Conservation (phyloP, 2,113 vertebrate species). For the Polyodon spathula region DNA sequence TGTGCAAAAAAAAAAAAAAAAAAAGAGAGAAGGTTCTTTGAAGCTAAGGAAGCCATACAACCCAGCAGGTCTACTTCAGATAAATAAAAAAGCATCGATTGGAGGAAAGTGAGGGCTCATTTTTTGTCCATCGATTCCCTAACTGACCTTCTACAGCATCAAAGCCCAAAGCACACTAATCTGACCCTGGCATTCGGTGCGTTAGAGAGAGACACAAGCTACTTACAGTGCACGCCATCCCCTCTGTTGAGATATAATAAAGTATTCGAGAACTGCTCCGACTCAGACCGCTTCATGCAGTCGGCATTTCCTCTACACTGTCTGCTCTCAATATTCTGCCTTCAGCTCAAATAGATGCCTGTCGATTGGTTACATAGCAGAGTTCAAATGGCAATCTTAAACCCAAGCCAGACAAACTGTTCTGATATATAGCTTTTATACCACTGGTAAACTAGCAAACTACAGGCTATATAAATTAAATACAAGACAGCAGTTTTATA, state of each 20-base stretch:
- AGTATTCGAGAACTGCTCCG: constrained; percentile 64
- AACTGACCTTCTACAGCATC: constrained; percentile 84
- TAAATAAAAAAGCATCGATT: constrained; percentile 79
- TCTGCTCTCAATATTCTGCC: constrained; percentile 42
- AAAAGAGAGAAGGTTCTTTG: constrained; percentile 66
- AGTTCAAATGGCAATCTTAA: constrained; percentile 24
- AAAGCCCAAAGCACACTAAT: constrained; percentile 82
- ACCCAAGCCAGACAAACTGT: constrained; percentile 37
- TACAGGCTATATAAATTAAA: no score
- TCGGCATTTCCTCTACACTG: constrained; percentile 43
- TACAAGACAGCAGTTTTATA: no score
- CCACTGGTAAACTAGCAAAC: no score
- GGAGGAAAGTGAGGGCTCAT: constrained; percentile 67
- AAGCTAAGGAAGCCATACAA: constrained; percentile 66
- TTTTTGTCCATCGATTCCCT: constrained; percentile 77
- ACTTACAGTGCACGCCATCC: constrained; percentile 62
- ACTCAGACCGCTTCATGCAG: constrained; percentile 51
- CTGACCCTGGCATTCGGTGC: constrained; percentile 82
- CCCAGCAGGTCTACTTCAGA: constrained; percentile 79
- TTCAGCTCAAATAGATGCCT: constrained; percentile 34
- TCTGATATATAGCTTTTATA: no score
- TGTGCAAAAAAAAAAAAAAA: constrained; percentile 60
- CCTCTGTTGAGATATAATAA: constrained; percentile 62
- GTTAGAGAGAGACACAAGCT: constrained; percentile 64
- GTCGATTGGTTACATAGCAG: constrained; percentile 28